These are phyloP conservation scores for Cheumatopsyche charites DNA, from an alignment of 1,140 invertebrate species.

Conservation along the genomic window DNA sequence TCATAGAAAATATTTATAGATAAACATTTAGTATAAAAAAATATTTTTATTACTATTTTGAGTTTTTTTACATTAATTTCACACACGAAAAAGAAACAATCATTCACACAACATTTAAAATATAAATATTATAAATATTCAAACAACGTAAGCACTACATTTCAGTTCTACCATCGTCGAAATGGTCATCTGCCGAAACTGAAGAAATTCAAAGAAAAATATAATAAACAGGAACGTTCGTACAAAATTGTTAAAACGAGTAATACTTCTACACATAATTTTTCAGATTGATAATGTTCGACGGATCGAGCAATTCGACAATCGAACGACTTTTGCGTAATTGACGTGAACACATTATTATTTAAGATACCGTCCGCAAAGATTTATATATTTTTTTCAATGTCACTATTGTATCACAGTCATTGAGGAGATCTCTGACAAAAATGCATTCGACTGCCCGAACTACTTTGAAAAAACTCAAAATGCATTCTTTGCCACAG, in stretches of 20 bases:
- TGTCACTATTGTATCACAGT: slow-evolving; percentile 44
- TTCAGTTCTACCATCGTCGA: not conserved
- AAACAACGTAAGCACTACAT: slow-evolving; percentile 6
- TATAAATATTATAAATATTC: slow-evolving; percentile 8
- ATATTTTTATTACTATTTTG: too few species aligned
- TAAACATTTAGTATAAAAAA: too few species aligned
- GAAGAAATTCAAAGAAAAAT: not conserved
- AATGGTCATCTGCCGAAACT: not conserved
- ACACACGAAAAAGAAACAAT: not conserved
- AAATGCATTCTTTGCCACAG: slow-evolving; percentile 17
- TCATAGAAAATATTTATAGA: too few species aligned
- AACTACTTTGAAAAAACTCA: not conserved
- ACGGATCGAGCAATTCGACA: not conserved
- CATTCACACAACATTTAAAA: not conserved
- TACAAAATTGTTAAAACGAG: not conserved
- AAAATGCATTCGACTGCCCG: not conserved
- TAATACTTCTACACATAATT: slow-evolving; percentile 7
- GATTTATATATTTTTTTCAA: not conserved
- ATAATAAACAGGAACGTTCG: too few species aligned
- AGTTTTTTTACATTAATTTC: not conserved
- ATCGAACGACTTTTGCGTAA: slow-evolving; percentile 3
- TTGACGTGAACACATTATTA: slow-evolving; percentile 17
- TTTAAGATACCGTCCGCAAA: slow-evolving; percentile 25
- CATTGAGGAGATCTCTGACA: slow-evolving; percentile 42
- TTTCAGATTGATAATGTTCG: not conserved